Percentiles rank a stretch among this genome's conserved stretches.
phyloP scores from a whole-genome alignment of 2,888 invertebrate species.

The Incurvaria masculella region DNA sequence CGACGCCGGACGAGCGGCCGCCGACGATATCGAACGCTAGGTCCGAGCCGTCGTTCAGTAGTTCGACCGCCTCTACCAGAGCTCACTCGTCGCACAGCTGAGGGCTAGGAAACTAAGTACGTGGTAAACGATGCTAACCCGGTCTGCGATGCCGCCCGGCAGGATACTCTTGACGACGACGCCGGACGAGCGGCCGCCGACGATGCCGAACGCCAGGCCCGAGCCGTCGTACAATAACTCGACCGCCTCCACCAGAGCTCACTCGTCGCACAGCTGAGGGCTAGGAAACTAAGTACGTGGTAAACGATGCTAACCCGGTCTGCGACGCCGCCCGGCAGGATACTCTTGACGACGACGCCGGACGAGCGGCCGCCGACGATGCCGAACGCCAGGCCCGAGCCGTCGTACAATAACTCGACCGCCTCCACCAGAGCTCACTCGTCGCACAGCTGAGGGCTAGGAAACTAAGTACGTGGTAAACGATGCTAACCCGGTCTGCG shows the following conservation, averaged over 20 bases:
- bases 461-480: no score
- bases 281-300: no score
- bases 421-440: constrained; percentile 97
- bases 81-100: constrained; percentile 90
- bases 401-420: constrained; percentile 90
- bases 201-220: constrained; percentile 81
- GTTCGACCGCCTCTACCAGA: constrained; percentile 83
- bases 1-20: constrained; percentile 77
- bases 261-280: constrained; percentile 94
- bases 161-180: constrained; percentile 84
- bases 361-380: constrained; percentile 91
- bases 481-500: constrained; percentile 76
- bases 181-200: constrained; percentile 77
- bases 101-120: no score
- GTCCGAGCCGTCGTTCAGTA: constrained; percentile 77
- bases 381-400: constrained; percentile 89
- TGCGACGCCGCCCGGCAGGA: constrained; percentile 88
- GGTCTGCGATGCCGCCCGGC: constrained; percentile 82
- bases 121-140: constrained; percentile 61
- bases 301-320: constrained; percentile 75
- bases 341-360: constrained; percentile 92
- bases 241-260: constrained; percentile 92
- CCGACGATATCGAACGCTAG: constrained; percentile 85
- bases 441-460: constrained; percentile 92
- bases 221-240: constrained; percentile 79